Evolutionary conservation across 1,140 invertebrate genomes (phyloP).

Genomic region (Solen grandis): DNA sequence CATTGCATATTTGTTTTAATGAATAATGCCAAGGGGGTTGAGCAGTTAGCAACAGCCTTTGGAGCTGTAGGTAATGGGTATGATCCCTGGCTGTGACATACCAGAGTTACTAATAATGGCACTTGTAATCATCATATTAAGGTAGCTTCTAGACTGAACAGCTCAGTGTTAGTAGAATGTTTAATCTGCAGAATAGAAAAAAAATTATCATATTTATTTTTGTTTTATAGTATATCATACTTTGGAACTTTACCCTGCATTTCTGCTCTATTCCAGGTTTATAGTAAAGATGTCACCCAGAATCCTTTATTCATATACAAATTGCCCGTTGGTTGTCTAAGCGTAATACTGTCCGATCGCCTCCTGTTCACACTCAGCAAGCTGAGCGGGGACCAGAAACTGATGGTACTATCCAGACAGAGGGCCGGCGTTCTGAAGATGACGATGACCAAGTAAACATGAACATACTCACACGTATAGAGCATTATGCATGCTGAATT

Average conservation of each 20-base stretch:
- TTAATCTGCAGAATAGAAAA: not conserved
- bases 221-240: constrained; percentile 3
- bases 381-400: constrained; percentile 78
- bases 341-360: constrained; percentile 84
- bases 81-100: too few relatives aligned
- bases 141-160: not conserved
- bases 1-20: too few relatives aligned
- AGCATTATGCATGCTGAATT: not conserved
- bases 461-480: not conserved
- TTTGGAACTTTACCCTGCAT: not conserved
- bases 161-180: not conserved
- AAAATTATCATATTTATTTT: not conserved
- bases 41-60: too few relatives aligned
- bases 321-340: constrained; percentile 83
- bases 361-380: constrained; percentile 84
- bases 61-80: too few relatives aligned
- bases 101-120: too few relatives aligned
- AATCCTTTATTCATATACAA: constrained; percentile 87
- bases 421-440: constrained; percentile 84
- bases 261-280: too few relatives aligned
- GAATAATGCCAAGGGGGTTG: too few relatives aligned
- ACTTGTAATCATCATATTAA: too few relatives aligned
- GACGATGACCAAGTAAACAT: constrained; percentile 70
- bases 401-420: constrained; percentile 85
- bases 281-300: constrained; percentile 84